Evolutionary conservation across 1,140 invertebrate species (phyloP).

Genomic region (Caligus rogercresseyi): DNA sequence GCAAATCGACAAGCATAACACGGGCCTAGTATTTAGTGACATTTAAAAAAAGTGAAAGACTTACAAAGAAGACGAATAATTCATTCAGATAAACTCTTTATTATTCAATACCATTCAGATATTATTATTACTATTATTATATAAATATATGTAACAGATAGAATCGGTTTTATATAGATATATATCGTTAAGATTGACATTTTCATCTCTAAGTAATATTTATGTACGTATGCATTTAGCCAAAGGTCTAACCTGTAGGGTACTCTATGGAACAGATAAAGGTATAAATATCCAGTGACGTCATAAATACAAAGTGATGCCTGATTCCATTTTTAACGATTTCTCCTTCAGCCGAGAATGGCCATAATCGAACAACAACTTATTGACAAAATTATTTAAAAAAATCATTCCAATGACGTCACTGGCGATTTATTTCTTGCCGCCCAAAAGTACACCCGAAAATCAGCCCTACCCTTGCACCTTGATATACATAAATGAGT

Average conservation of each 20-base stretch:
- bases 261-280: neutral
- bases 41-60: neutral
- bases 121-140: too few relatives aligned
- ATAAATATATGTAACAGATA: too few relatives aligned
- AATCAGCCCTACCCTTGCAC: too few relatives aligned
- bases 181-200: too few relatives aligned
- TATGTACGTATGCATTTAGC: too few relatives aligned
- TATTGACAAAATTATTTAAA: neutral
- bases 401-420: neutral
- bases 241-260: neutral
- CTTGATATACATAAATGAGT: too few relatives aligned
- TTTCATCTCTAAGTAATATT: slow-evolving; percentile 1
- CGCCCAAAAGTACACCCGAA: too few relatives aligned
- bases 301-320: neutral
- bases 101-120: too few relatives aligned
- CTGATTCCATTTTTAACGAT: neutral
- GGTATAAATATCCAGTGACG: neutral
- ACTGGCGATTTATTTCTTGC: too few relatives aligned
- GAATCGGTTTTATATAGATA: too few relatives aligned
- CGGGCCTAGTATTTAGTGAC: neutral
- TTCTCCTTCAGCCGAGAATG: too few relatives aligned
- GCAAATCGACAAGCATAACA: slow-evolving; percentile 5
- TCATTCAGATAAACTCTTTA: neutral
- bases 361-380: too few relatives aligned
- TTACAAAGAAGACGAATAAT: neutral